Evolutionary conservation across 37 sponge, comb jelly and placozoan species (phyloP).

Genomic region (Crambe crambe): DNA sequence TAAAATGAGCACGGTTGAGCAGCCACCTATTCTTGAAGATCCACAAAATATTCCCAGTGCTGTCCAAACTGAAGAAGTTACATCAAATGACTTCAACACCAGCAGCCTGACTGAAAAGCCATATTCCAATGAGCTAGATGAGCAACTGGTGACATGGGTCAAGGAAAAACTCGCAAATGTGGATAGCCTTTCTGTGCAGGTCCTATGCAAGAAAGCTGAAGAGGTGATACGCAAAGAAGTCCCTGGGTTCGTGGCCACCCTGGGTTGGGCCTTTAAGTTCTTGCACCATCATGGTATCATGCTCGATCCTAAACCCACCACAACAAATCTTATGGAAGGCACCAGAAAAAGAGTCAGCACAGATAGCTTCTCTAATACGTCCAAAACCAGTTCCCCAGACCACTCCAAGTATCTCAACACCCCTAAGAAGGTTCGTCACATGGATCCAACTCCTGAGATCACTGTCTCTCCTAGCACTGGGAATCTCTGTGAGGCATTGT

Average conservation of each 20-base stretch:
- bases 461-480: constrained; percentile 55
- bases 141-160: constrained; percentile 55
- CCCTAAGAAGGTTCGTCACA: constrained; percentile 41
- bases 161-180: constrained; percentile 31
- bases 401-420: constrained; percentile 15
- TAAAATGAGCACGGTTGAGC: background rate
- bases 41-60: constrained; percentile 41
- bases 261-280: constrained; percentile 78
- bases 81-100: constrained; percentile 35
- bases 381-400: background rate
- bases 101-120: constrained; percentile 2
- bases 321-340: background rate
- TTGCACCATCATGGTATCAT: constrained; percentile 49
- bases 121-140: constrained; percentile 38
- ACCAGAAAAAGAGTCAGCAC: constrained; percentile 9
- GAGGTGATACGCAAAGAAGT: constrained; percentile 23
- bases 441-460: background rate
- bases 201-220: constrained; percentile 48
- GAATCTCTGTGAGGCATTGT: constrained; percentile 62
- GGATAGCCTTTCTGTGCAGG: constrained; percentile 49
- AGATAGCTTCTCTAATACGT: background rate
- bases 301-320: constrained; percentile 73
- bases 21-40: constrained; percentile 29
- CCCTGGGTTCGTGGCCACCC: constrained; percentile 59
- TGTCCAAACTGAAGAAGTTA: constrained; percentile 67